A percentile compares a stretch with the other conserved stretches of the same genome.
Conservation (phyloP, 2,113 vertebrate genomes). For the Gymnobelideus leadbeateri region DNA sequence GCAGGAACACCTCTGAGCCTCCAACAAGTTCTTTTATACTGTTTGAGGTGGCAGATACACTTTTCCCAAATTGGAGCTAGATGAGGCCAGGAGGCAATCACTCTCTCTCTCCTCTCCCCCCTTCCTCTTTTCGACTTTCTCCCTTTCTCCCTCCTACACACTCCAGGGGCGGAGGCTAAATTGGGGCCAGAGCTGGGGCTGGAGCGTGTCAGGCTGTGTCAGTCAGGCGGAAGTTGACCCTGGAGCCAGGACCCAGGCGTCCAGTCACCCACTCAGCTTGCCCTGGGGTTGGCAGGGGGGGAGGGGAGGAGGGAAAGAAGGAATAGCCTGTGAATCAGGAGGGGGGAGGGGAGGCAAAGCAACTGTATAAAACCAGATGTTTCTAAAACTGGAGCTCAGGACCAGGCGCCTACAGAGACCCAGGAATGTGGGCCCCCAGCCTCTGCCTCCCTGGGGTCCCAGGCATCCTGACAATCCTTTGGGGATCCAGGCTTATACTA, state of each 20-base stretch:
- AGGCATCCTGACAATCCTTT: background rate
- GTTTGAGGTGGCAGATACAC: background rate
- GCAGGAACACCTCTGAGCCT: background rate
- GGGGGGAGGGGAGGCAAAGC: background rate
- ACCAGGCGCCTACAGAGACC: background rate
- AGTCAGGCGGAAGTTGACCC: background rate
- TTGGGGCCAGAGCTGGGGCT: background rate
- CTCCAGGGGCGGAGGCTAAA: background rate
- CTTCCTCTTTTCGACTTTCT: background rate
- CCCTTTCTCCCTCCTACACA: background rate
- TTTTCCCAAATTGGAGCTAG: background rate
- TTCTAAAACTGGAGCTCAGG: background rate
- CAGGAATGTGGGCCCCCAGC: background rate
- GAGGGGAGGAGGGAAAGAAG: background rate
- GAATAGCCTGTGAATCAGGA: background rate
- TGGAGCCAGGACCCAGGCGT: background rate
- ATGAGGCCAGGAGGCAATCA: background rate
- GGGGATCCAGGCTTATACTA: background rate
- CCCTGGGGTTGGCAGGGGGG: background rate
- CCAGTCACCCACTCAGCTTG: background rate
- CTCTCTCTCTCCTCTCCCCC: background rate
- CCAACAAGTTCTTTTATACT: background rate
- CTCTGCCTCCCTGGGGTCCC: background rate
- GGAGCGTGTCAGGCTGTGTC: conserved; percentile 3
- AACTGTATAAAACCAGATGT: background rate